Evolutionary conservation across 1,140 invertebrate species (phyloP), one percentile per base, ranked within the genome.

Genomic region (Pseudobourletiella spinata): DNA sequence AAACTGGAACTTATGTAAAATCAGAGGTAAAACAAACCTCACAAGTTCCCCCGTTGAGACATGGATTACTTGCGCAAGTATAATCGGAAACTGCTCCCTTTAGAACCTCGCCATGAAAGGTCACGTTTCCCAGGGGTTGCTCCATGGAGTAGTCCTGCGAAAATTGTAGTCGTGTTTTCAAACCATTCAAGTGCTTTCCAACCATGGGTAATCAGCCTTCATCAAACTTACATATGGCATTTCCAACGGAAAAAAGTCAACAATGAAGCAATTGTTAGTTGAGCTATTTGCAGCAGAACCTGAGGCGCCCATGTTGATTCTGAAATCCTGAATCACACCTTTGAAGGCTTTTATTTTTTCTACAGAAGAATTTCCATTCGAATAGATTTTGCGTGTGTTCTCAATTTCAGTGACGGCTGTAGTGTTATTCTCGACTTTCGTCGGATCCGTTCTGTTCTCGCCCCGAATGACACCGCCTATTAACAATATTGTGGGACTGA

Each of bases 281-380:
- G 56, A 51, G 50, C 56, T 6, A 48, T 58, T 43, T 35, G 44
- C 48, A 28, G 54, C 54, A 14, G 11, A 39, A 15, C 52, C 56
- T 0, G 32, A 29, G 11, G 59, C 18, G 32, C 64, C 65, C 42
- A 63, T 54, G 62, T 72, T 75, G 65, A 88, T 83, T 76, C 90
- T 84, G 8, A 95, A 86, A 76, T 98, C 94, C 74, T 97, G 93
- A 57, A 98, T 88, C 30, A 95, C 85, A 25, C 94, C 95, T 76
- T 96, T 95, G 72, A 95, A 96, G 15, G 61, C 35, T 35, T 58
- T 61, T 32, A 59, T 65, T 3, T 54, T 46, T 64, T 32, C 62
- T n/a, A n/a, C n/a, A n/a, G n/a, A n/a, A n/a, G n/a, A n/a, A n/a
- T n/a, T n/a, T n/a, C n/a, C n/a, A n/a, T n/a, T n/a, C n/a, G n/a